phyloP scores from a whole-genome alignment of 1,140 invertebrate species.

The Parapsyche elsis region DNA sequence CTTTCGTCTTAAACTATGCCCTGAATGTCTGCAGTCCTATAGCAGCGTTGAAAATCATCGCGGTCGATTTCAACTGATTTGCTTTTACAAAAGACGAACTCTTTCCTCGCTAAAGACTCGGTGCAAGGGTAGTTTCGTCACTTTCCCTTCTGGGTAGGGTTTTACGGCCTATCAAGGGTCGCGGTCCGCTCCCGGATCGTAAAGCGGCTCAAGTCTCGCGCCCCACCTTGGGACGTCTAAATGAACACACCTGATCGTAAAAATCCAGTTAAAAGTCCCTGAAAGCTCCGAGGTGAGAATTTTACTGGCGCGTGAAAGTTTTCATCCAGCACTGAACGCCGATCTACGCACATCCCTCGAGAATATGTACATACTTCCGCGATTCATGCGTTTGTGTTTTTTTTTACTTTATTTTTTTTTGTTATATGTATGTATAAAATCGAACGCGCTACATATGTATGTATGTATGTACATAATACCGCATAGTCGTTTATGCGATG shows the following conservation, averaged over 20 bases:
- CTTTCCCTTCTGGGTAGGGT: not conserved
- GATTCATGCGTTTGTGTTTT: no score
- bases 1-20: no score
- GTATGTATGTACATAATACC: no score
- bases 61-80: no score
- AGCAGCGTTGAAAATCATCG: no score
- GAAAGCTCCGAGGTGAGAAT: constrained; percentile 26
- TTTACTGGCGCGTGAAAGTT: constrained; percentile 20
- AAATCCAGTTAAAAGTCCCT: constrained; percentile 46
- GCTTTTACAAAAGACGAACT: no score
- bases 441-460: no score
- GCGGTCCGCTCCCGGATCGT: constrained; percentile 32
- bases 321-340: constrained; percentile 2
- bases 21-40: no score
- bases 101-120: no score
- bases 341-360: not conserved
- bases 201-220: constrained; percentile 22
- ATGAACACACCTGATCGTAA: constrained; percentile 47
- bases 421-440: no score
- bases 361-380: not conserved
- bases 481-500: no score
- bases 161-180: constrained; percentile 22
- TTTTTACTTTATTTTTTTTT: no score
- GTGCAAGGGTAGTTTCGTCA: not conserved
- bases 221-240: constrained; percentile 30